phyloP scores from a whole-genome alignment of 2,797 vertebrate genomes.

The Fistularia tabacaria region DNA sequence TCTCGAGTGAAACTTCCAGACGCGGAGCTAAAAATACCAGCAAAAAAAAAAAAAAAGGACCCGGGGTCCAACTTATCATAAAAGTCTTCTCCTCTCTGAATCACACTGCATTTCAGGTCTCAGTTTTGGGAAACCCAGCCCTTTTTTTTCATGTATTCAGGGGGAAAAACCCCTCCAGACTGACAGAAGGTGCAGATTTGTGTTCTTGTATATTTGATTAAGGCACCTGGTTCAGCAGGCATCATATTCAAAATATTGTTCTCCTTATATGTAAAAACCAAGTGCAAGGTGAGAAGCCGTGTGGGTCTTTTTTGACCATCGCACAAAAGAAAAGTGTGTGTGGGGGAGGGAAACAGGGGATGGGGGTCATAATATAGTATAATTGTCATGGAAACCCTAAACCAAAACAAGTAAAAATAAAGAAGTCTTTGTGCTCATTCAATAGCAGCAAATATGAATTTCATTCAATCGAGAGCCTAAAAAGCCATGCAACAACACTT shows the following conservation, averaged over 20 bases:
- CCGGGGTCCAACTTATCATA: conserved; percentile 15
- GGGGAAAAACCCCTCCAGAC: conserved; percentile 62
- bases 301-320: conserved; percentile 31
- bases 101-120: conserved; percentile 26
- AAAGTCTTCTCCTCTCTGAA: conserved; percentile 12
- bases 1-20: conserved; percentile 2
- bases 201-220: conserved; percentile 74
- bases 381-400: conserved; percentile 43
- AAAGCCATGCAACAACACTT: conserved; percentile 44
- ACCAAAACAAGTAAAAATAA: conserved; percentile 21
- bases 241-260: conserved; percentile 71
- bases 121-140: conserved; percentile 62
- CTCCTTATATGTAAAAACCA: conserved; percentile 60
- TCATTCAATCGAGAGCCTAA: conserved; percentile 50
- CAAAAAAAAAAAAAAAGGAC: conserved; percentile 29
- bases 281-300: conserved; percentile 66
- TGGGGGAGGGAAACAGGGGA: conserved; percentile 2
- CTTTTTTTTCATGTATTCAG: conserved; percentile 29
- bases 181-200: conserved; percentile 68
- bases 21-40: conserved; percentile 7
- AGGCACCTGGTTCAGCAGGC: conserved; percentile 84
- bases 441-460: conserved; percentile 62
- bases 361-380: conserved; percentile 26
- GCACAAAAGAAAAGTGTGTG: conserved; percentile 15
- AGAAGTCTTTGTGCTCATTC: conserved; percentile 73